phyloP scores from a whole-genome alignment of 2,797 vertebrate genomes.

The Parambassis ranga region DNA sequence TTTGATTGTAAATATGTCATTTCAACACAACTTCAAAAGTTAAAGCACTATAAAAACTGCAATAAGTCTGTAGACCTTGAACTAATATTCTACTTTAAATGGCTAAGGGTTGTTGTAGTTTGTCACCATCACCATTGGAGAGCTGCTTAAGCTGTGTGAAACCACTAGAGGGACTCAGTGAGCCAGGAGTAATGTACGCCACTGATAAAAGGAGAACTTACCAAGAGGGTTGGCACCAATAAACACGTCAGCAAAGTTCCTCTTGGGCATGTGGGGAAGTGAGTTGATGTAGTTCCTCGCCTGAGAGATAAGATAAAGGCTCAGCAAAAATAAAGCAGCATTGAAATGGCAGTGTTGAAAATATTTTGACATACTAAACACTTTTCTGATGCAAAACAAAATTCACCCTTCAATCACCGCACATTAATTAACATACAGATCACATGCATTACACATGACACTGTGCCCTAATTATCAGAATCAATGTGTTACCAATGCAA shows the following conservation, averaged over 20 bases:
- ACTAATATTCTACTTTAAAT: too few species aligned
- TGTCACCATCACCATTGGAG: too few species aligned
- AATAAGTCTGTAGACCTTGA: too few species aligned
- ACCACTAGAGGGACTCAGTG: conserved; percentile 55
- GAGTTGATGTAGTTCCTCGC: conserved; percentile 98
- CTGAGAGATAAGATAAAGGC: conserved; percentile 74
- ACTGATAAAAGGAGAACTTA: conserved; percentile 60
- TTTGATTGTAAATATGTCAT: too few species aligned
- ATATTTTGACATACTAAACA: neutral
- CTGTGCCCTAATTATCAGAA: neutral
- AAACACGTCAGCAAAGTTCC: conserved; percentile 97
- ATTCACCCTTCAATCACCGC: neutral
- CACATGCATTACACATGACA: conserved; percentile 3
- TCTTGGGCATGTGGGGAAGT: conserved; percentile 94
- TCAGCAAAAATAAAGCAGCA: neutral
- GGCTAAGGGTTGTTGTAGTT: too few species aligned
- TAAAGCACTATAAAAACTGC: too few species aligned
- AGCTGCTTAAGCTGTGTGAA: too few species aligned
- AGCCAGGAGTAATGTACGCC: neutral
- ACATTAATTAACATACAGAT: conserved; percentile 11
- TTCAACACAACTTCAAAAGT: too few species aligned
- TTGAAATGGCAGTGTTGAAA: neutral
- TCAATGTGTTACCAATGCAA: neutral
- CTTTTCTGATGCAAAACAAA: neutral
- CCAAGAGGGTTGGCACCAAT: conserved; percentile 96